phyloP scores from a whole-genome alignment of 2,113 vertebrate genomes.

The Gavia stellata region DNA sequence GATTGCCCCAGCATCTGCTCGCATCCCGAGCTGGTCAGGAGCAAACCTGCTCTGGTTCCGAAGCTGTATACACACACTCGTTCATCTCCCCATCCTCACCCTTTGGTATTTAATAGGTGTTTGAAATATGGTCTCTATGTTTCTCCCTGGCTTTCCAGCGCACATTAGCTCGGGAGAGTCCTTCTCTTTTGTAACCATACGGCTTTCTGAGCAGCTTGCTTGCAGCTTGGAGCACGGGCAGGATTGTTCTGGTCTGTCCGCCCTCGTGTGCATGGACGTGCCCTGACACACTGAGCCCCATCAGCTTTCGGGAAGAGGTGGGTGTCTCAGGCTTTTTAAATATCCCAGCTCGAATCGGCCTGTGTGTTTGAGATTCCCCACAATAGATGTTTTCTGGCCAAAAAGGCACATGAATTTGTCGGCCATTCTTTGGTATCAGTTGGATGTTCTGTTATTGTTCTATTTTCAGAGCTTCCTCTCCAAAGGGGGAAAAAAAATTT shows the following conservation, averaged over 20 bases:
- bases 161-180: background rate
- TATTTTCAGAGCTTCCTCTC: background rate
- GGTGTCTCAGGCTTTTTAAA: background rate
- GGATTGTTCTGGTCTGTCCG: background rate
- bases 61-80: fast-evolving
- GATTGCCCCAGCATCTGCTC: background rate
- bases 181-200: background rate
- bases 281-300: too few species aligned
- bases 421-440: background rate
- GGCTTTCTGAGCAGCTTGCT: too few species aligned
- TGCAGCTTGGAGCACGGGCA: background rate
- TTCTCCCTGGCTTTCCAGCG: background rate
- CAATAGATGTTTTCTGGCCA: background rate
- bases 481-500: background rate
- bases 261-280: fast-evolving
- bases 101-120: background rate
- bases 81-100: background rate
- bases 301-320: background rate
- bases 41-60: background rate
- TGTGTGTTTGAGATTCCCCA: background rate
- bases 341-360: background rate
- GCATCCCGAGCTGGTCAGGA: background rate
- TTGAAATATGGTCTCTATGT: background rate
- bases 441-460: background rate
- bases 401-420: background rate